Base-by-base conservation (phyloP, 2,113 vertebrate genomes). In the Notothenia coriiceps region DNA sequence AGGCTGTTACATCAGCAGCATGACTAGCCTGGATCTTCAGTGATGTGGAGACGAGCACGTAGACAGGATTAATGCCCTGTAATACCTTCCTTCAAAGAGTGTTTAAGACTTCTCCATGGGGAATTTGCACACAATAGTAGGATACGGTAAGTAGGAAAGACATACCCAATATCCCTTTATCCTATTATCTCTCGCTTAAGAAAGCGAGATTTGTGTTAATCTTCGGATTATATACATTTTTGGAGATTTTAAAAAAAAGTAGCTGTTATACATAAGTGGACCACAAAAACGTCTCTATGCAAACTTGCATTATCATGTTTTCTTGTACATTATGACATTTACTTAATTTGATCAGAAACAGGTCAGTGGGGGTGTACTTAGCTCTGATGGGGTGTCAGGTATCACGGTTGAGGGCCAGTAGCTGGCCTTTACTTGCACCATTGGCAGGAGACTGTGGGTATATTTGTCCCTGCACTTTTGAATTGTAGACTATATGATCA, bases 1-100 rank as follows among this genome's bases (percentile, higher is more conserved):
- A 46, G 62, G 29, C 61, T 40, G 5, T 90, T 84, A 69, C 84
- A 77, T 88, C 84, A 74, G 15, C 14, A 12, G 56, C 29, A 54
- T 74, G 85, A 86, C 69, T 25, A 43, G 17, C 40, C 51, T 20
- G 46, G 5, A 10, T 62, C 68, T 76, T 40, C 74, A 56, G 75
- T 40, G 82, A 73, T 70, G 79, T 73, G 81, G 2, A 83, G 49
- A 18, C 18, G 29, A 33, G 84, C 91, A 88, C 79, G 84, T 86
- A 74, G 3, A 20, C 62, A 44, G 20, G 18, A 70, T 62, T 74
- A 85, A 79, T 75, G n/a, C 18, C 46, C 44, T 61, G 6, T 35
- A 56, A 71, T 35, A 59, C 61, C 66, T 0, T 20, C 62, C 12
- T 10, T 9, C 61, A 79, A 51, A 78, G 66, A 61, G 73, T 51